These are phyloP conservation scores for Emydoidea blandingii DNA, from an alignment of 2,797 vertebrate genomes.

Conservation along the genomic window DNA sequence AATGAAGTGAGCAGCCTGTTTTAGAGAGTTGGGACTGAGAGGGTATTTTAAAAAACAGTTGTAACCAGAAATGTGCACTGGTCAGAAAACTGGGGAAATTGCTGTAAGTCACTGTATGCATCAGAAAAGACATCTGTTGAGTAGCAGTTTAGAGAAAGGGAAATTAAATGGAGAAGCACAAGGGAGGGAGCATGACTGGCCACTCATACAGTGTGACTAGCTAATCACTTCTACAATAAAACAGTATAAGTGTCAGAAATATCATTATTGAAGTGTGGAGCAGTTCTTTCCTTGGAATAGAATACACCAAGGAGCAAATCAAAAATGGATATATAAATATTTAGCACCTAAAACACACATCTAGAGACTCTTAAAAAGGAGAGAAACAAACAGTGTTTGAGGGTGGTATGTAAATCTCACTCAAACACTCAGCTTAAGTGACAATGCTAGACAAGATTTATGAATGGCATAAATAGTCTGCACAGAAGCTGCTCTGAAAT, in stretches of 20 bases:
- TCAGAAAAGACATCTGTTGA: not conserved
- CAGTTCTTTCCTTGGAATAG: not conserved
- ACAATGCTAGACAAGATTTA: not conserved
- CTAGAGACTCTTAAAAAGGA: not conserved
- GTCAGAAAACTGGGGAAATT: not conserved
- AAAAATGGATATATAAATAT: not conserved
- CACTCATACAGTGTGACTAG: not conserved
- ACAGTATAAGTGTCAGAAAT: not conserved
- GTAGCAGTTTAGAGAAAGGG: not conserved
- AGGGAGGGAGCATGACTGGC: not conserved
- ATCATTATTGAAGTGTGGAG: not conserved
- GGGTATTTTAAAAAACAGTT: not conserved
- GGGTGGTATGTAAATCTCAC: not conserved
- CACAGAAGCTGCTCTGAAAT: not conserved
- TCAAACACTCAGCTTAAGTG: not conserved
- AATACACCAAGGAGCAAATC: not conserved
- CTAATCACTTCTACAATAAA: fast-evolving
- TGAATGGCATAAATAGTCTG: not conserved
- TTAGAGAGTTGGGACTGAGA: not conserved
- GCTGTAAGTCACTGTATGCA: not conserved
- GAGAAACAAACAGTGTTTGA: not conserved
- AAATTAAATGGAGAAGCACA: not conserved
- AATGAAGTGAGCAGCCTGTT: not conserved
- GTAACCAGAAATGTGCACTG: not conserved
- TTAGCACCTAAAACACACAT: not conserved